Percentiles rank a stretch among this genome's conserved stretches.
phyloP scores from a whole-genome alignment of 2,888 invertebrate genomes.

The Erannis defoliaria region DNA sequence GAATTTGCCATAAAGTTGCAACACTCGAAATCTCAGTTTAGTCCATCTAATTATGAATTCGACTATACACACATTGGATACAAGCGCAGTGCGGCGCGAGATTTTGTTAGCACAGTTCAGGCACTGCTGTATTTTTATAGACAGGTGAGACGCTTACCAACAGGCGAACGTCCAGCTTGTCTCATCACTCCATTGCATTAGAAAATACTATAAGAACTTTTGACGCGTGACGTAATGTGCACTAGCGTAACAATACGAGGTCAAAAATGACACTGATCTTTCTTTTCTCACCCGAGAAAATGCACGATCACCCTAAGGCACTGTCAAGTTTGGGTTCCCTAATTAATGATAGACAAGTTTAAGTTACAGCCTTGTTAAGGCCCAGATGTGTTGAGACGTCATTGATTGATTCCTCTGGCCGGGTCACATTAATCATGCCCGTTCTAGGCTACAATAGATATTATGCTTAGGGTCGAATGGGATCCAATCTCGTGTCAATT shows the following conservation, averaged over 20 bases:
- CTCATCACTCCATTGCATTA: no score
- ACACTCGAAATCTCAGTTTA: no score
- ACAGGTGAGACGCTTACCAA: no score
- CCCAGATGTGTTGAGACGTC: slow-evolving; percentile 62
- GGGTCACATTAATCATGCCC: slow-evolving; percentile 65
- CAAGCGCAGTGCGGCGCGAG: no score
- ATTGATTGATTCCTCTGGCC: slow-evolving; percentile 67
- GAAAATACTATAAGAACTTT: no score
- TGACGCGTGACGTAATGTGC: neutral
- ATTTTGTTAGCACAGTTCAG: no score
- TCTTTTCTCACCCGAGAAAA: neutral
- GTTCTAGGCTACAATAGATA: slow-evolving; percentile 50
- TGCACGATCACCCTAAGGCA: slow-evolving; percentile 4
- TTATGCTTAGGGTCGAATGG: slow-evolving; percentile 32
- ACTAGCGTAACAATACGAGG: neutral
- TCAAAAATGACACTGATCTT: neutral
- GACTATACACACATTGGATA: no score
- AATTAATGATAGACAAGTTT: slow-evolving; percentile 53
- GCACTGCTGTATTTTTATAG: no score
- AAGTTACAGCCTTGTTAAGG: slow-evolving; percentile 46
- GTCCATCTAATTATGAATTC: no score
- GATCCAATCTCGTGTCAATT: slow-evolving; percentile 35
- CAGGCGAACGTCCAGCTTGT: no score
- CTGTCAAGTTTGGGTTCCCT: slow-evolving; percentile 44
- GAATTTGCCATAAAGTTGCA: no score